Percentiles rank a stretch among this genome's conserved stretches.
phyloP scores from a whole-genome alignment of 2,797 vertebrate species.

The Urophycis tenuis region DNA sequence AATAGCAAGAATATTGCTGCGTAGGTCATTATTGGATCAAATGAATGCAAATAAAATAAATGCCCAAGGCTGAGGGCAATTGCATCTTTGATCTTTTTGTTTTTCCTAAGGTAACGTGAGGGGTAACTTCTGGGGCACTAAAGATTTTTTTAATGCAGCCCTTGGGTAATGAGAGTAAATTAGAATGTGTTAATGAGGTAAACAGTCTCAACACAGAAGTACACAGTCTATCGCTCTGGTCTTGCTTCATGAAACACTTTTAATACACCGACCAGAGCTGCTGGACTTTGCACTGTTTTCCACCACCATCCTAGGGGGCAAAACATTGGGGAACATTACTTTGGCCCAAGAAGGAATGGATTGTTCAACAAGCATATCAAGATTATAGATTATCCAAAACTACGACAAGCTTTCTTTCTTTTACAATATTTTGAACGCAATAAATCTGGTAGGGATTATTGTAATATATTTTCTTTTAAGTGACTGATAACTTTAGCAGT shows the following conservation, averaged over 20 bases:
- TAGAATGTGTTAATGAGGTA: not conserved
- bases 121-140: not conserved
- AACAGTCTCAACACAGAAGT: not conserved
- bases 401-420: not conserved
- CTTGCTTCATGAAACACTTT: not conserved
- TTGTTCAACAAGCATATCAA: not conserved
- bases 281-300: not conserved
- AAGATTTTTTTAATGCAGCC: not conserved
- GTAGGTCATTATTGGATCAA: slow-evolving; percentile 21
- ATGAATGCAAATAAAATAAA: slow-evolving; percentile 3
- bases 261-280: not conserved
- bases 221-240: not conserved
- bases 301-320: not conserved
- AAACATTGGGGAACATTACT: not conserved
- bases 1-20: slow-evolving; percentile 33
- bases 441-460: not conserved
- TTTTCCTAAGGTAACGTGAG: not conserved
- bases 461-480: not conserved
- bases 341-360: not conserved
- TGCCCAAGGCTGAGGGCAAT: not conserved
- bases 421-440: not conserved
- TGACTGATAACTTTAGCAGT: not conserved
- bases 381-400: not conserved
- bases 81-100: not conserved
- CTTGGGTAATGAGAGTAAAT: slow-evolving; percentile 3